Base-by-base conservation (phyloP, 2,113 vertebrate species). In the Trichechus manatus region DNA sequence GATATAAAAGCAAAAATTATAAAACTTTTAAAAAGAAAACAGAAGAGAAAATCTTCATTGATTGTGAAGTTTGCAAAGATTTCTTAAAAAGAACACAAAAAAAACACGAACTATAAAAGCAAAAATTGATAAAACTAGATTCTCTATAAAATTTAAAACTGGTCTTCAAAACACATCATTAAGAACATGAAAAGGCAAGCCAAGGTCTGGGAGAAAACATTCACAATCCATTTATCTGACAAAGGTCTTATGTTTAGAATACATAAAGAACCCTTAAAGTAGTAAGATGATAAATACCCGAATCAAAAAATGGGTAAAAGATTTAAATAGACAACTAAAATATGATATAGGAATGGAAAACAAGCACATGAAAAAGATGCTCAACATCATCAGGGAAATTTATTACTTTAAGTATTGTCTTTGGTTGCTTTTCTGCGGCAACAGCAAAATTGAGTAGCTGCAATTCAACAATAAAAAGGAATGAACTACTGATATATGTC, bases 261-360 rank as follows among this genome's bases (percentile, higher is more conserved):
- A 79, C 23, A 29, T 80, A 70, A 75, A 93, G 56, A 84, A 89
- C 23, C 47, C 36, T 93, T 31, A 61, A 0, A 80, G 74, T 42
- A 85, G 63, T 86, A 87, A 91, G 59, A 79, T 31, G 6, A 47
- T 15, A 89, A 79, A 27, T 47, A 79, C 17, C 14, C 23, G 39
- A 79, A 50, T 66, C 56, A 59, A 78, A 56, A 63, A 79, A 77
- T 33, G 8, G 53, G 77, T 33, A 68, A 87, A 87, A 68, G 20
- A 75, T 87, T 66, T 96, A 61, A 53, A 82, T 19, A 87, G 56
- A 68, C 20, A 91, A 96, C 33, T 91, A 75, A 96, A 96, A 59
- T 96, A 72, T 86, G 39, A 89, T 44, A 29, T 44, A 80, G 14
- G 81, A 47, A 91, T 39, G 68, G 36, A 33, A 5, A 14, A 82